Conservation (phyloP, 2,113 vertebrate genomes). For the Bufo gargarizans region DNA sequence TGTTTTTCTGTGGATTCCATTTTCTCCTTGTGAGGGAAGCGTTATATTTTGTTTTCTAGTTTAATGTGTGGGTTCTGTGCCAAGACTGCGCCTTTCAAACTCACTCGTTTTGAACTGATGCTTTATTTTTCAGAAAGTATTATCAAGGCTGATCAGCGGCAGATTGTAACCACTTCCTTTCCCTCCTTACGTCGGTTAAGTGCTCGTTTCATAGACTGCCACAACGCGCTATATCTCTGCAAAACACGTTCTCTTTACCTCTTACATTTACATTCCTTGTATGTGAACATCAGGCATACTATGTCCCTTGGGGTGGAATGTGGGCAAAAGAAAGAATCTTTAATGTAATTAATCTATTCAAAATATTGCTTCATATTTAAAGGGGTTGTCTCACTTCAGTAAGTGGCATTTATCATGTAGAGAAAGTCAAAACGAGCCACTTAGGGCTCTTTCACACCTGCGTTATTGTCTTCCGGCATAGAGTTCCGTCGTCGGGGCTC, state of each 20-base stretch:
- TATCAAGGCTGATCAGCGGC: neutral
- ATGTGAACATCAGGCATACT: neutral
- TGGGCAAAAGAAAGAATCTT: neutral
- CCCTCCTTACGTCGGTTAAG: neutral
- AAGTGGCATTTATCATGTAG: too few relatives aligned
- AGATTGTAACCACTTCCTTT: conserved; percentile 48
- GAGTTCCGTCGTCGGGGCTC: too few relatives aligned
- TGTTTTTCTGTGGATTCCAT: neutral
- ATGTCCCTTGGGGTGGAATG: neutral
- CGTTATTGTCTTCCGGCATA: too few relatives aligned
- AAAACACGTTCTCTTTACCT: neutral
- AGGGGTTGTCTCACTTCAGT: too few relatives aligned
- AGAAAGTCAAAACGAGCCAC: too few relatives aligned
- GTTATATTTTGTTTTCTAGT: neutral
- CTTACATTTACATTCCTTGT: neutral
- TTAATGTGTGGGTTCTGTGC: neutral
- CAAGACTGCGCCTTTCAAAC: neutral
- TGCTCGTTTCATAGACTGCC: conserved; percentile 12
- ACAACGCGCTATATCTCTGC: conserved; percentile 13
- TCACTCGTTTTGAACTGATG: neutral
- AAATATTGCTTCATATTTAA: too few relatives aligned
- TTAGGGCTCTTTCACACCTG: too few relatives aligned
- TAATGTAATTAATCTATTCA: neutral
- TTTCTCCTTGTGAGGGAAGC: neutral
- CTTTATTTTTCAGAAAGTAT: conserved; percentile 3